Evolutionary conservation across 2,113 vertebrate genomes (phyloP).

Genomic region (Odocoileus virginianus): DNA sequence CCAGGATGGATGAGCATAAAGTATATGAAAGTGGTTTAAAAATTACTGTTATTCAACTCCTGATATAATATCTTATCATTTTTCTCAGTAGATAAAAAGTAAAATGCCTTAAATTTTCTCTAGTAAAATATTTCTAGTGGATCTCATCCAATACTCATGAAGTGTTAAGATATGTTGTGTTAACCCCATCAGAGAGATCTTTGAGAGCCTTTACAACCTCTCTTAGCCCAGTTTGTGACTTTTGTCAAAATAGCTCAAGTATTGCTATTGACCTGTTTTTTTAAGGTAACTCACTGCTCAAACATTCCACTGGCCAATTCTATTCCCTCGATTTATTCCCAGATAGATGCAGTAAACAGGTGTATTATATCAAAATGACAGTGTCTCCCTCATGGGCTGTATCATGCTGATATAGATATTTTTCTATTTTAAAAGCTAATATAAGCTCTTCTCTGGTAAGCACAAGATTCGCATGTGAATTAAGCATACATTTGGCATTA

Average conservation of each 20-base stretch:
- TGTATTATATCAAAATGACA: not conserved
- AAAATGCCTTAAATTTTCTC: conserved; percentile 20
- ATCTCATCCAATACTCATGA: not conserved
- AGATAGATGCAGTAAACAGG: not conserved
- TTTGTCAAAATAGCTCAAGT: not conserved
- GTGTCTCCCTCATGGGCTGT: not conserved
- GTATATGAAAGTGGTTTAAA: not conserved
- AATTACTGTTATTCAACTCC: not conserved
- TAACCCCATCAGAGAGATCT: not conserved
- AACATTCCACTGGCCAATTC: not conserved
- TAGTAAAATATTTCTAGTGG: not conserved
- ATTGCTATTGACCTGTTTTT: conserved; percentile 36
- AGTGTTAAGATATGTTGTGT: not conserved
- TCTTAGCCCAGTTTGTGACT: not conserved
- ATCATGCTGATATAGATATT: not conserved
- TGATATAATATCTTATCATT: not conserved
- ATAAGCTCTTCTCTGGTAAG: conserved; percentile 39
- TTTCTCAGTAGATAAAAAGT: not conserved
- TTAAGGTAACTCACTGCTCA: not conserved
- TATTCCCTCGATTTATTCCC: not conserved
- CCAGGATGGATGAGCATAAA: not conserved
- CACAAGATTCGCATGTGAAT: not conserved
- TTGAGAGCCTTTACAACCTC: not conserved
- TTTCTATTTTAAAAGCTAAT: conserved; percentile 49
- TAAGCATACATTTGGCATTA: not conserved